Conservation (phyloP, 2,113 vertebrate species). For the Laticauda colubrina region DNA sequence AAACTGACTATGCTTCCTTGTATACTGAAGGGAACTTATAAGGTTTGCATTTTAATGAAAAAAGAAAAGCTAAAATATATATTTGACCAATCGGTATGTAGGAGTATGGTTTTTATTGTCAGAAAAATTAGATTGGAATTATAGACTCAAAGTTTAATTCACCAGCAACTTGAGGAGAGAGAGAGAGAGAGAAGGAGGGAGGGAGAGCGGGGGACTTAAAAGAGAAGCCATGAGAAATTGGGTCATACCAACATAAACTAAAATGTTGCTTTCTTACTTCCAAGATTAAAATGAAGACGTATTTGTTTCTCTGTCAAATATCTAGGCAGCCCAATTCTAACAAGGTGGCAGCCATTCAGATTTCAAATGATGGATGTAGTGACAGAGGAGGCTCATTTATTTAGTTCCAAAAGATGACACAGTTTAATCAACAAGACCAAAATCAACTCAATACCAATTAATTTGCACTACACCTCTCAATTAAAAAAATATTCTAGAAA, state of each 20-base stretch:
- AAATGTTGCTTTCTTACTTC: background rate
- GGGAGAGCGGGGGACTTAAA: rapidly evolving
- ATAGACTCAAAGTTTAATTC: background rate
- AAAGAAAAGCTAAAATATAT: background rate
- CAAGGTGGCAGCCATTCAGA: background rate
- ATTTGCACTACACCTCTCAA: background rate
- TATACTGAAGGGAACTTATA: background rate
- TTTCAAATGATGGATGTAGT: background rate
- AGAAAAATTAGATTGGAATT: background rate
- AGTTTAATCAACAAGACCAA: background rate
- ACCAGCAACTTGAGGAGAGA: background rate
- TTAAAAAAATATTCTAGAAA: background rate
- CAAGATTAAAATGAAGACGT: background rate
- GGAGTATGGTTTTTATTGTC: background rate
- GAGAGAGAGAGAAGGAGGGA: too few relatives aligned
- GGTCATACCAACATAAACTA: background rate
- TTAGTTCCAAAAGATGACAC: background rate
- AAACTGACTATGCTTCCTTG: background rate
- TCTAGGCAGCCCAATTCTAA: background rate
- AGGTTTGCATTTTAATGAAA: background rate
- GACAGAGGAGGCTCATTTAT: background rate
- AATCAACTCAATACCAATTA: background rate
- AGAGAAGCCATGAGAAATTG: background rate
- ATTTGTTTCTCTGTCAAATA: background rate
- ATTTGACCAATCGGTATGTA: background rate